Evolutionary conservation across 2,113 vertebrate genomes (phyloP).

Genomic region (Vulpes vulpes): DNA sequence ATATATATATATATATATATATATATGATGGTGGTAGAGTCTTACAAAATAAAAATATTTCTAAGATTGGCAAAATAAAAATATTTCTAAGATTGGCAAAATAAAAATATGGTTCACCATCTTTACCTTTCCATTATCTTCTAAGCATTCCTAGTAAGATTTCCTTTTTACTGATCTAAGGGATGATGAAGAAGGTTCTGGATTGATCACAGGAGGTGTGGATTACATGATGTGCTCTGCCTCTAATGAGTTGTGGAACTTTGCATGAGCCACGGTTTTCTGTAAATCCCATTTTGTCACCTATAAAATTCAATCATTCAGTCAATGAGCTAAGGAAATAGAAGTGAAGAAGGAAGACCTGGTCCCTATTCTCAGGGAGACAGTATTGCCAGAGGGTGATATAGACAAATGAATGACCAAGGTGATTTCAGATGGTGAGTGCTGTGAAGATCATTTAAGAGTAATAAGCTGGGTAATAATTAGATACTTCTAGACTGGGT

Average conservation of each 20-base stretch:
- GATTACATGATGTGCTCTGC: not conserved
- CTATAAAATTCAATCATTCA: not conserved
- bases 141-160: not conserved
- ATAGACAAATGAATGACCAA: not conserved
- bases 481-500: not conserved
- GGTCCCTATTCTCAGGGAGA: not conserved
- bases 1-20: not conserved
- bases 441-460: not conserved
- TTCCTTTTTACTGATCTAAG: conserved; percentile 27
- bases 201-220: not conserved
- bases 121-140: not conserved
- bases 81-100: not conserved
- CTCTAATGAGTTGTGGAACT: not conserved
- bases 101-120: not conserved
- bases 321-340: not conserved
- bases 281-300: not conserved
- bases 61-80: conserved; percentile 35
- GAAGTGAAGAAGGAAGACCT: not conserved
- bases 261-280: not conserved
- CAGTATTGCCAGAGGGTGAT: not conserved
- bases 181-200: not conserved
- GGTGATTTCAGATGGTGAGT: not conserved
- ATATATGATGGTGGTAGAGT: not conserved
- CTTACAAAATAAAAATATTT: conserved; percentile 40
- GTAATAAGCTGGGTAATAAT: too few relatives aligned